phyloP scores from a whole-genome alignment of 2,888 invertebrate species.

The Xestobium rufovillosum region DNA sequence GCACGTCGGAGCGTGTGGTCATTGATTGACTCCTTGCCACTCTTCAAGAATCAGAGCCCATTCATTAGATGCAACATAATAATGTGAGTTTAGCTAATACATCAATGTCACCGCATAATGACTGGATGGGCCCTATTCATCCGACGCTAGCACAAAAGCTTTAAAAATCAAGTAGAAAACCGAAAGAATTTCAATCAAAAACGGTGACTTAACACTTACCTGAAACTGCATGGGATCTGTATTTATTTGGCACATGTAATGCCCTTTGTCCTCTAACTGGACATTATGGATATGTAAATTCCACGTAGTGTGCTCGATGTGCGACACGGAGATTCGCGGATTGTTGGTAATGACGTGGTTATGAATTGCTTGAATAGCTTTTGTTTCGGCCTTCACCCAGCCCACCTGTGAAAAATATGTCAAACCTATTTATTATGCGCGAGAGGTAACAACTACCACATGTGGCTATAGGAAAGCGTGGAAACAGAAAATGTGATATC shows the following conservation, averaged over 20 bases:
- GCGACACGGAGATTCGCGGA: slow-evolving; percentile 76
- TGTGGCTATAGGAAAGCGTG: slow-evolving; percentile 25
- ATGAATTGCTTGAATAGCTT: slow-evolving; percentile 88
- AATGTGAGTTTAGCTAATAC: too few relatives aligned
- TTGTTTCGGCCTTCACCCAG: slow-evolving; percentile 89
- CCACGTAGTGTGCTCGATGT: slow-evolving; percentile 81
- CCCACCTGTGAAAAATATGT: slow-evolving; percentile 61
- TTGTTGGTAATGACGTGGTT: slow-evolving; percentile 90
- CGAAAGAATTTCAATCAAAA: not conserved
- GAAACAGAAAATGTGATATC: slow-evolving; percentile 32
- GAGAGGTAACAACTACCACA: slow-evolving; percentile 28
- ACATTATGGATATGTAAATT: slow-evolving; percentile 82
- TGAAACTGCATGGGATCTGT: slow-evolving; percentile 93
- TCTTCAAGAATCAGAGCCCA: too few relatives aligned
- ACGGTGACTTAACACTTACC: slow-evolving; percentile 46
- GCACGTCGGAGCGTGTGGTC: too few relatives aligned
- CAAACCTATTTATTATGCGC: slow-evolving; percentile 30
- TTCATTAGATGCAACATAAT: too few relatives aligned
- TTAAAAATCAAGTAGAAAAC: too few relatives aligned
- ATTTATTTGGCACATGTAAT: slow-evolving; percentile 93
- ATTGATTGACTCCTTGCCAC: too few relatives aligned
- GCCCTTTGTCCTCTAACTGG: slow-evolving; percentile 80
- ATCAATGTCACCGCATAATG: too few relatives aligned
- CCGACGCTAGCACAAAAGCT: too few relatives aligned
- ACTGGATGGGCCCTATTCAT: too few relatives aligned